Conservation (phyloP, 2,113 vertebrate genomes). For the Rousettus leschenaultii region DNA sequence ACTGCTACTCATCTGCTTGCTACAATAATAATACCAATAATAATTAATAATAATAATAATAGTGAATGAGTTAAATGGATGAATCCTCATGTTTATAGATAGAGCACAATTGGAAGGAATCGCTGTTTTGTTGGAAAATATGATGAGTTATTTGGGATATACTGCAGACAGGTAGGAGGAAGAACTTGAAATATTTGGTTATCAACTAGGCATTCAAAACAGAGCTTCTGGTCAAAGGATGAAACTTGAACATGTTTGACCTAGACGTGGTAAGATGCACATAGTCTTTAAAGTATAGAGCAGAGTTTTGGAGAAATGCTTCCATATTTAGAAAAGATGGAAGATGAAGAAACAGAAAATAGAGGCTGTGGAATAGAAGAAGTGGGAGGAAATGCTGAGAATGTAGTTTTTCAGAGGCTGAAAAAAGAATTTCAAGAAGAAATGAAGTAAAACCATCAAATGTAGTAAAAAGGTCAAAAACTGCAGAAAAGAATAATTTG, state of each 20-base stretch:
- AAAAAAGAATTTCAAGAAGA: not conserved
- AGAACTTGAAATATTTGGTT: not conserved
- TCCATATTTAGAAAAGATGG: not conserved
- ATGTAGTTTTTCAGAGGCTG: not conserved
- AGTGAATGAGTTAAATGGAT: not conserved
- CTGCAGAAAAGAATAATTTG: not conserved
- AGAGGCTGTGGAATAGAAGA: not conserved
- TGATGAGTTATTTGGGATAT: not conserved
- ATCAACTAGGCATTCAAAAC: not conserved
- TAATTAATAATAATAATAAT: not conserved
- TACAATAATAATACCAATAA: not conserved
- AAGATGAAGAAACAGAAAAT: not conserved
- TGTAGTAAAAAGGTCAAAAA: not conserved
- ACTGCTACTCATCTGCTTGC: not conserved
- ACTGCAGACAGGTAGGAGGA: not conserved
- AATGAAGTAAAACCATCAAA: not conserved
- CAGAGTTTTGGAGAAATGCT: not conserved
- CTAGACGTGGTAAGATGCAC: not conserved
- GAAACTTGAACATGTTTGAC: not conserved
- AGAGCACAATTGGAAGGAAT: not conserved
- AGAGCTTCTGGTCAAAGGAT: not conserved
- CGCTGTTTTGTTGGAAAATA: not conserved
- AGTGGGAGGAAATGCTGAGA: not conserved
- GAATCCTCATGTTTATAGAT: not conserved
- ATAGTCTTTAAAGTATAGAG: not conserved